These are phyloP conservation scores for Drosophila setifemur DNA, from an alignment of 1,140 invertebrate species.

Conservation along the genomic window DNA sequence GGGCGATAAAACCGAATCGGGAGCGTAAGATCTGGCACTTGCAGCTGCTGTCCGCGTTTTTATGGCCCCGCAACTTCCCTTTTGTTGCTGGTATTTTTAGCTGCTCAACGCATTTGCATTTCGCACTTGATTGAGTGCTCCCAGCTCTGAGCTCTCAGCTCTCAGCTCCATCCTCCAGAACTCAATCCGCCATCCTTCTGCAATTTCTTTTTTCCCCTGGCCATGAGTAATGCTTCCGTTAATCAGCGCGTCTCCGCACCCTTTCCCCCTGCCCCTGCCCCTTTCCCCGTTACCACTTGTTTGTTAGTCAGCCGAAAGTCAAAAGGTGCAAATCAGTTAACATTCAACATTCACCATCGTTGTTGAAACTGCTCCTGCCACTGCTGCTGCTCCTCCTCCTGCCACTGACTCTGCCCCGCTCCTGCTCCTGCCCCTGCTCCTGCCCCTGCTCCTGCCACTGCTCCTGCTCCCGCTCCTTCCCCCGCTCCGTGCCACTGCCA, in stretches of 20 bases:
- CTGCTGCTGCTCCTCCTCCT: background rate
- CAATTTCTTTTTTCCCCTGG: conserved; percentile 2
- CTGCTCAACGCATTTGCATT: conserved; percentile 70
- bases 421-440: too few species aligned
- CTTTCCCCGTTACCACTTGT: background rate
- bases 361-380: background rate
- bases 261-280: background rate
- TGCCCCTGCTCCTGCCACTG: background rate
- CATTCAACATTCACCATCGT: conserved; percentile 18
- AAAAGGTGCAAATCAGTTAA: conserved; percentile 78
- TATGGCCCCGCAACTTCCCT: conserved; percentile 64
- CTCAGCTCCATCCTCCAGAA: too few species aligned
- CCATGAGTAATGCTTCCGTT: conserved; percentile 75
- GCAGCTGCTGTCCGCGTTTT: conserved; percentile 49
- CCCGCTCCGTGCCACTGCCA: too few species aligned
- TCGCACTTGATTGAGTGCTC: conserved; percentile 69
- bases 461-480: background rate
- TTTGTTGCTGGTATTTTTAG: conserved; percentile 72
- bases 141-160: background rate
- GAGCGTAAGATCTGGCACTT: conserved; percentile 34
- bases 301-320: conserved; percentile 35
- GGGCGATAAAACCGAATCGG: background rate
- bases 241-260: conserved; percentile 40
- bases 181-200: background rate
- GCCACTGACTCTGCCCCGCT: background rate